Conservation (phyloP, 2,113 vertebrate genomes). For the Upupa epops region DNA sequence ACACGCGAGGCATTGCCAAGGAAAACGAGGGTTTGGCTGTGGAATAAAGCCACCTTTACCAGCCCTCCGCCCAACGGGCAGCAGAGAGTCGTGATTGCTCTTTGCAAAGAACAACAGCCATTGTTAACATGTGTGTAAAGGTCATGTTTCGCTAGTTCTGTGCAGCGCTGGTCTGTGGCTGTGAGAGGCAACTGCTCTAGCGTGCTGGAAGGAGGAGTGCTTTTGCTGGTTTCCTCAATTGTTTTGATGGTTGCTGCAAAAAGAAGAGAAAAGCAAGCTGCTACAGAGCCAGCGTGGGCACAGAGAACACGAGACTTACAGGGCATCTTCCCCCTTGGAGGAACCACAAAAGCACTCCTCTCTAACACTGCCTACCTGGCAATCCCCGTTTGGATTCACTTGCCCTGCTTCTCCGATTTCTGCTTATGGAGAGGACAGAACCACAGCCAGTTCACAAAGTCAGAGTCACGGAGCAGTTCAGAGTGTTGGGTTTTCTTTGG, state of each 20-base stretch:
- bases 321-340: background rate
- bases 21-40: background rate
- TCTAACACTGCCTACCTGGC: background rate
- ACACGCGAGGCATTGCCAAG: slow-evolving; percentile 18
- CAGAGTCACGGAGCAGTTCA: background rate
- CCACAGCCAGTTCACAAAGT: background rate
- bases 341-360: background rate
- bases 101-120: background rate
- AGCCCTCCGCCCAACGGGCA: background rate
- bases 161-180: background rate
- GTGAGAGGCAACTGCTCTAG: background rate
- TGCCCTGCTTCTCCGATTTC: background rate
- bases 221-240: background rate
- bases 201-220: background rate
- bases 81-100: accelerated
- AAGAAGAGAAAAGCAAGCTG: background rate
- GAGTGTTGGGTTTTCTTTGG: background rate
- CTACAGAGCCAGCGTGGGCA: background rate
- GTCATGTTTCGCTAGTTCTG: background rate
- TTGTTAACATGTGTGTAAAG: slow-evolving; percentile 1
- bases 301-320: background rate
- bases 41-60: background rate
- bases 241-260: background rate
- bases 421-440: background rate
- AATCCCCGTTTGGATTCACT: background rate